phyloP scores from a whole-genome alignment of 2,888 invertebrate genomes.

The Uropetala carovei region DNA sequence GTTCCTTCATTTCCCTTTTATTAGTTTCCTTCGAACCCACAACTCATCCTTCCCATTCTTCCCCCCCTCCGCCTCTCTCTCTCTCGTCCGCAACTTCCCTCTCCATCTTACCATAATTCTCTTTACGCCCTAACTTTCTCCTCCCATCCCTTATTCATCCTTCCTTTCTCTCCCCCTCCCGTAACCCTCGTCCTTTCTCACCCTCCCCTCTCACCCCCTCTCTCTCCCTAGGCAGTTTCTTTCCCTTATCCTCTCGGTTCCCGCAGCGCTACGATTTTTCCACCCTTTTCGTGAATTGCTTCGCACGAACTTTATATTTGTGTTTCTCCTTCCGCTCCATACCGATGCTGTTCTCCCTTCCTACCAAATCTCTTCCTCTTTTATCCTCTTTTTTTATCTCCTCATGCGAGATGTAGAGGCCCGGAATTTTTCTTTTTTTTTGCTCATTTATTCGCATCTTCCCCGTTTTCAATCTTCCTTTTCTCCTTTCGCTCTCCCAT shows the following conservation, averaged over 20 bases:
- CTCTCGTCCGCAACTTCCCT: not conserved
- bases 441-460: no score
- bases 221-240: not conserved
- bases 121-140: not conserved
- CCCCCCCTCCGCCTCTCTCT: not conserved
- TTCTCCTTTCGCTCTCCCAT: no score
- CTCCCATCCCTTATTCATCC: constrained; percentile 26
- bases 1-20: constrained; percentile 19
- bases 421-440: no score
- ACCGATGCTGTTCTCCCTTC: not conserved
- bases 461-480: no score
- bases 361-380: not conserved
- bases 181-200: not conserved
- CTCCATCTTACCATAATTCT: constrained; percentile 7
- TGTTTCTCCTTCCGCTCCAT: not conserved
- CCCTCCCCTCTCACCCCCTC: not conserved
- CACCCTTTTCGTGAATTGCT: not conserved
- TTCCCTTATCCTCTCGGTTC: not conserved
- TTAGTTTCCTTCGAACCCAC: constrained; percentile 7
- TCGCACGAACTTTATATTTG: constrained; percentile 5
- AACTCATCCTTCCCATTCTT: constrained; percentile 15
- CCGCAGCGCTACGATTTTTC: not conserved
- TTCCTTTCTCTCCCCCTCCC: not conserved
- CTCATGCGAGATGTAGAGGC: not conserved
- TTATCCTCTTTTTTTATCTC: not conserved